Base-by-base conservation (phyloP, 1,140 invertebrate species). In the Scaptomyza graminum region DNA sequence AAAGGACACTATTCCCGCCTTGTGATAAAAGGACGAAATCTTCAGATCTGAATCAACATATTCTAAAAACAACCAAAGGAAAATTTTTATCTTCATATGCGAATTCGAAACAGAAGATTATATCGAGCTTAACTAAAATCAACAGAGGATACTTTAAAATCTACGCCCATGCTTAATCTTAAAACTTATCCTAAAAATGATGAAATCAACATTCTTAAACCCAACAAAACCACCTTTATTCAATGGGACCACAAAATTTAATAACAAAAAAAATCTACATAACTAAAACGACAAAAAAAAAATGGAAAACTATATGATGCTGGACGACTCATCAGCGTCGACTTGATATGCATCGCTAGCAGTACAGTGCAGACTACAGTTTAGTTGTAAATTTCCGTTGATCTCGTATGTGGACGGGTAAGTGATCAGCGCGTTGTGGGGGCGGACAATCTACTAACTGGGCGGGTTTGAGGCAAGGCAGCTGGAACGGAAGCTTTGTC, bases 351-450 rank as follows among this genome's bases (percentile, higher is more conserved):
- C 61, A 11, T 9, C 7, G 7, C 31, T 34, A 34, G 31, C 31
- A 34, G 31, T 34, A 9, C 31, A 25, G 41, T 57, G 63, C 54
- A 28, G 55, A 62, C 64, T 65, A 68, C 75, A 72, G 49, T 72
- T 83, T 88, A 88, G 76, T 88, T 89, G 57, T 88, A 69, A 79
- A 70, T 63, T 68, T 12, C 37, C 83, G 72, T 79, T 76, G 83
- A 72, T 64, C 59, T 41, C 37, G 71, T 90, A 73, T 65, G 69
- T 62, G 15, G 60, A 82, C 52, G 82, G 92, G 92, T 91, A 92
- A 92, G 90, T 92, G 92, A 85, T 91, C 74, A 64, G 59, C 76
- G 65, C 68, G 61, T 64, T 64, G 67, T 83, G 90, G 73, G 76
- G 67, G 54, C 46, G 64, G 64, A 44, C 43, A 50, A 16, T 31